Percentiles rank a stretch among this genome's conserved stretches.
These are phyloP conservation scores for Pandion haliaetus DNA, from an alignment of 2,113 vertebrate genomes.

Conservation along the genomic window DNA sequence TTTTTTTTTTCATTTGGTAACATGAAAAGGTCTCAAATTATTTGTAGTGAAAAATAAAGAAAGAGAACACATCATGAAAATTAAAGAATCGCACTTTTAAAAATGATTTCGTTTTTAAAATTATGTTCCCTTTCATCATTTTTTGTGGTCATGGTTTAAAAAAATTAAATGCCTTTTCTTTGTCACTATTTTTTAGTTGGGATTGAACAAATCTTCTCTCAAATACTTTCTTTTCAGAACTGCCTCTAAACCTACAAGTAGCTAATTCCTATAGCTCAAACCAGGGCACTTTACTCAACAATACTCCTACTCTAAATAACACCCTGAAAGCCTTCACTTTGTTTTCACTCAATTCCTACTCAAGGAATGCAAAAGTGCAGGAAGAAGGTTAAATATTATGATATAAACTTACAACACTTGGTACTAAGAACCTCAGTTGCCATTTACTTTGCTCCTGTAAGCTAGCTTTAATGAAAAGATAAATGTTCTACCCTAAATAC, in stretches of 20 bases:
- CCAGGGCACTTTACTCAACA: background rate
- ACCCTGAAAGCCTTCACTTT: background rate
- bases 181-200: background rate
- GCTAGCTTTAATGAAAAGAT: background rate
- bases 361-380: background rate
- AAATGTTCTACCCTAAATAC: background rate
- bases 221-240: background rate
- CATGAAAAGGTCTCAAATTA: background rate
- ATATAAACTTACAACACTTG: background rate
- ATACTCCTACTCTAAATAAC: background rate
- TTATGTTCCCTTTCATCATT: background rate
- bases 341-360: background rate
- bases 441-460: background rate
- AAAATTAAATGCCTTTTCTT: background rate
- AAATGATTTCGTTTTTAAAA: background rate
- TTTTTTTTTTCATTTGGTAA: background rate
- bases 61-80: background rate
- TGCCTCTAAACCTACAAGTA: background rate
- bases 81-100: background rate
- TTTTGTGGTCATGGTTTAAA: background rate
- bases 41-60: slow-evolving; percentile 1
- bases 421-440: background rate
- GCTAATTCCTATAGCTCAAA: background rate
- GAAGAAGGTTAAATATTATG: background rate
- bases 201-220: background rate